phyloP scores from a whole-genome alignment of 2,797 vertebrate genomes.

The Ara ararauna region DNA sequence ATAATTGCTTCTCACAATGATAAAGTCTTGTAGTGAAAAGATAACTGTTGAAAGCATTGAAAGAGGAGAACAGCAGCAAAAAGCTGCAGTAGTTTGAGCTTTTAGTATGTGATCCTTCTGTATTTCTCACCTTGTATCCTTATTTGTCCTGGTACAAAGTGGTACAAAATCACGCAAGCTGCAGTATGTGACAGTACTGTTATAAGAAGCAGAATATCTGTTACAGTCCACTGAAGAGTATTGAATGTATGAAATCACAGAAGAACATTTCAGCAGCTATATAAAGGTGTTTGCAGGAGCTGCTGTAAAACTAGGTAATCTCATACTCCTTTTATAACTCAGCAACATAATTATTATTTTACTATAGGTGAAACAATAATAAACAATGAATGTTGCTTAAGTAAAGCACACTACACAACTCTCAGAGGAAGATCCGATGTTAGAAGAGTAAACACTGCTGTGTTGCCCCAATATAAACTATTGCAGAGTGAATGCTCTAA shows the following conservation, averaged over 20 bases:
- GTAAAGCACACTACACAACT: not conserved
- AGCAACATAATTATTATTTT: not conserved
- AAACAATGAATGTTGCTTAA: not conserved
- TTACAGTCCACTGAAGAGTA: not conserved
- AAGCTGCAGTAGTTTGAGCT: not conserved
- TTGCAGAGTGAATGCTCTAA: not conserved
- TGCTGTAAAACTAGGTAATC: constrained; percentile 14
- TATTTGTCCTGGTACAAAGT: constrained; percentile 1
- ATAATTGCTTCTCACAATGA: constrained; percentile 41
- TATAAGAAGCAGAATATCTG: not conserved
- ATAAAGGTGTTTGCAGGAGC: not conserved
- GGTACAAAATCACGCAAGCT: not conserved
- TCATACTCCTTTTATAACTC: not conserved
- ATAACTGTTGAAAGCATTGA: constrained; percentile 10
- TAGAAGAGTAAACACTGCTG: not conserved
- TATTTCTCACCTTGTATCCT: constrained; percentile 1
- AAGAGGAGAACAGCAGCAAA: not conserved
- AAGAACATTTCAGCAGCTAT: not conserved
- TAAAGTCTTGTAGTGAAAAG: constrained; percentile 8
- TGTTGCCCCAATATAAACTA: not conserved
- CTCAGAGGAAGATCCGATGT: not conserved
- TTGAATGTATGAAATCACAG: not conserved
- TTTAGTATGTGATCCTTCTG: not conserved
- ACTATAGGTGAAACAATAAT: not conserved
- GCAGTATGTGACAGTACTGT: not conserved